A percentile compares a stretch with the other conserved stretches of the same genome.
Conservation (phyloP, 2,797 vertebrate species). For the Mormyrops attenuatus region DNA sequence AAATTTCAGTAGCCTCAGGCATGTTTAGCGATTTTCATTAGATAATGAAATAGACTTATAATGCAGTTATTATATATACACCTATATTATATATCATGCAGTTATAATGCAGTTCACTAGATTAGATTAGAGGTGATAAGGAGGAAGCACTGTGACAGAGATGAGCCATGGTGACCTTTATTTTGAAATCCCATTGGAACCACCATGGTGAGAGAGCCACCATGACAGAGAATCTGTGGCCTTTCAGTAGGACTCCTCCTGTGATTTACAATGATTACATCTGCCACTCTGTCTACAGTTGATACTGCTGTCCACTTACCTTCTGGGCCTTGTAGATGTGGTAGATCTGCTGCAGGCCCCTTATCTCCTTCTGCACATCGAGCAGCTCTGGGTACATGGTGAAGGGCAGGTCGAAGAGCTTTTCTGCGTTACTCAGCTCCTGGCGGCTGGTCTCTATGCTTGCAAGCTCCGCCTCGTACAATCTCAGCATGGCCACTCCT, state of each 20-base stretch:
- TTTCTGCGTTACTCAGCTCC: constrained; percentile 77
- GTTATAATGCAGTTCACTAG: background rate
- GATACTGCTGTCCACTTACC: constrained; percentile 46
- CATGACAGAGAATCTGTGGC: background rate
- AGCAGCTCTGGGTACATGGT: constrained; percentile 71
- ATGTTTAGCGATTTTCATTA: background rate
- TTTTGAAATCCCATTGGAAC: background rate
- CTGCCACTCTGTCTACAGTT: background rate
- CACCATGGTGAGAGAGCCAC: background rate
- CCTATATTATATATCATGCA: background rate
- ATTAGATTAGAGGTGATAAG: background rate
- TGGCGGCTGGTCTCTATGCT: constrained; percentile 61
- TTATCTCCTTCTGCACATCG: constrained; percentile 78
- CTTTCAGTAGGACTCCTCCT: background rate
- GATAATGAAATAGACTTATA: background rate
- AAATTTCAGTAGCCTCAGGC: background rate
- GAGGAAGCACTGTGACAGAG: background rate
- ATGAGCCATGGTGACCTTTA: background rate
- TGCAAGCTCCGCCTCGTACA: constrained; percentile 71
- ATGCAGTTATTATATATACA: background rate
- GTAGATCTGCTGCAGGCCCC: constrained; percentile 72
- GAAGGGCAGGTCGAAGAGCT: constrained; percentile 77
- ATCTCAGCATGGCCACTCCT: constrained; percentile 70
- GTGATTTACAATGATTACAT: background rate
- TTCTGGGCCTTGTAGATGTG: constrained; percentile 72